A percentile compares a stretch with the other conserved stretches of the same genome.
Conservation (phyloP, 2,113 vertebrate species). For the Alligator mississippiensis region DNA sequence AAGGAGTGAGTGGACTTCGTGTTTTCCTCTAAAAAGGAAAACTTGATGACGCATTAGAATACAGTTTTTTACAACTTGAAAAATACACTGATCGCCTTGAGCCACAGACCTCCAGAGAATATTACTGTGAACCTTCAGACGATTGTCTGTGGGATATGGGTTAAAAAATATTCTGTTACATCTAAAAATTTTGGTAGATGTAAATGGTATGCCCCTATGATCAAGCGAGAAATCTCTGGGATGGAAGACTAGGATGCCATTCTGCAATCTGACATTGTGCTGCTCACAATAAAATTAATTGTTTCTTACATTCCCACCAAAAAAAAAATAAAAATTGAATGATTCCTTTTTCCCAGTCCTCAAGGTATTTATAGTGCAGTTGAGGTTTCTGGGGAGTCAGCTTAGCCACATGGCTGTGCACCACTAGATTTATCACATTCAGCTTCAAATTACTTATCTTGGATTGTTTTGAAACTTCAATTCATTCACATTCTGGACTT, state of each 20-base stretch:
- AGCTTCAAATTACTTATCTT: not conserved
- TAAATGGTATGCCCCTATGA: not conserved
- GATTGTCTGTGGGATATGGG: not conserved
- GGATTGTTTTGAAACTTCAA: not conserved
- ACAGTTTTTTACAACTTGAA: not conserved
- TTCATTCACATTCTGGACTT: not conserved
- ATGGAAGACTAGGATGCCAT: not conserved
- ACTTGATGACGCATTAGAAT: not conserved
- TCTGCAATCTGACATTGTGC: not conserved
- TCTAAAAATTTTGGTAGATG: not conserved
- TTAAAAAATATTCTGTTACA: not conserved
- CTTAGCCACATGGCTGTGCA: not conserved
- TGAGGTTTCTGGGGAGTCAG: not conserved
- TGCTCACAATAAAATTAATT: not conserved
- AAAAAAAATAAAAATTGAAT: accelerated
- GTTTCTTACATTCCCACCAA: not conserved
- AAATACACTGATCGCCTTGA: not conserved
- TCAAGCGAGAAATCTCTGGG: not conserved
- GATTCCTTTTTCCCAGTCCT: not conserved
- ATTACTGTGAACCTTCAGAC: not conserved
- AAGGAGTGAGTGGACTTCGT: accelerated
- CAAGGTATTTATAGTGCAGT: not conserved
- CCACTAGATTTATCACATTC: not conserved
- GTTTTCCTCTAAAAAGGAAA: not conserved
- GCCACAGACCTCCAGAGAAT: accelerated